Evolutionary conservation across 92 coral and sea anemone species (phyloP).

Genomic region (Actinostola sp.): DNA sequence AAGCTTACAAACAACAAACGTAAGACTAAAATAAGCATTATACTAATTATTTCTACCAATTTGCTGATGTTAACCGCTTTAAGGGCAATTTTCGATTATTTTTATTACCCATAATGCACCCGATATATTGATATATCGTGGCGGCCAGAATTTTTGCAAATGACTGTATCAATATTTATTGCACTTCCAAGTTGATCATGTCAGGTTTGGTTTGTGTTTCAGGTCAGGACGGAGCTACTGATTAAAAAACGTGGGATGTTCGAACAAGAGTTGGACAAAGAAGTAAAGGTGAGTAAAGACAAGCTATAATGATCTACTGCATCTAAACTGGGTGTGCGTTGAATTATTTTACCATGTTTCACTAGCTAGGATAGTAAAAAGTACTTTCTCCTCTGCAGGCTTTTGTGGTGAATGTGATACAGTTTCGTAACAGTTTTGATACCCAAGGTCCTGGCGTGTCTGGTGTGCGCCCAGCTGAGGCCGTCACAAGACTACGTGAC

Average conservation of each 20-base stretch:
- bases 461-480: constrained; percentile 96
- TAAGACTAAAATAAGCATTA: no score
- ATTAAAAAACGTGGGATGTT: constrained; percentile 93
- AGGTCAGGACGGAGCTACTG: constrained; percentile 91
- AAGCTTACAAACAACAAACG: no score
- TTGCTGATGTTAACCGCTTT: no score
- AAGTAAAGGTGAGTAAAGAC: constrained; percentile 86
- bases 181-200: not conserved
- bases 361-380: no score
- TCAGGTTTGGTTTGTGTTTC: not conserved
- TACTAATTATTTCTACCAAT: no score
- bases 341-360: not conserved
- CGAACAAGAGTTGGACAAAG: constrained; percentile 98
- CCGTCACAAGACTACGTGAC: constrained; percentile 86
- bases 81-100: no score
- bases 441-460: constrained; percentile 99
- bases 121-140: no score
- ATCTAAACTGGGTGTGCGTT: not conserved
- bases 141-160: no score
- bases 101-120: no score
- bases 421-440: constrained; percentile 98
- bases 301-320: not conserved
- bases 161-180: no score
- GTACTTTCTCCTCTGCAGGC: constrained; percentile 53
- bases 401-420: constrained; percentile 97